Percentiles rank a stretch among this genome's conserved stretches.
Conservation (phyloP, 2,113 vertebrate species). For the Gallinago undulata region DNA sequence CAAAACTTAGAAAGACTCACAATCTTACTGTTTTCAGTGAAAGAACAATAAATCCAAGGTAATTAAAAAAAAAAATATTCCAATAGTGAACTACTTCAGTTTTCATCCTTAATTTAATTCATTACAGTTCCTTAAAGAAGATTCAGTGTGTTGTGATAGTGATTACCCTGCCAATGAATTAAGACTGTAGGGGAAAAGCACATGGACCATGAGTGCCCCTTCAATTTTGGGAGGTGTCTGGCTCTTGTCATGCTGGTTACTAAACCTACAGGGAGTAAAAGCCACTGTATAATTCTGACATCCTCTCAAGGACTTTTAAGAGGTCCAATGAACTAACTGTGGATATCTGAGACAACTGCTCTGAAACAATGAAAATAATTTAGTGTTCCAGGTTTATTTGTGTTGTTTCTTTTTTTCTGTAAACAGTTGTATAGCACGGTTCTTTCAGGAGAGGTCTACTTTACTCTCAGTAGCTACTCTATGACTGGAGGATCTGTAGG, state of each 20-base stretch:
- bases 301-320: background rate
- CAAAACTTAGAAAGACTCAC: background rate
- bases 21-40: background rate
- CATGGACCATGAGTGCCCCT: background rate
- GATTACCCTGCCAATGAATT: background rate
- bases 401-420: background rate
- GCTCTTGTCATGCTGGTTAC: background rate
- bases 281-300: background rate
- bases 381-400: background rate
- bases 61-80: background rate
- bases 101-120: background rate
- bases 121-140: background rate
- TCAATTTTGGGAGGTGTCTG: background rate
- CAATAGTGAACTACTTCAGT: background rate
- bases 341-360: background rate
- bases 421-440: background rate
- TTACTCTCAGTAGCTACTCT: fast-evolving
- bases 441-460: background rate
- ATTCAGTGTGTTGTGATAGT: background rate
- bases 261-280: background rate
- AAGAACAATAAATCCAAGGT: background rate
- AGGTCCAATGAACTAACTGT: background rate
- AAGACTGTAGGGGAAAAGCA: background rate
- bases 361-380: background rate
- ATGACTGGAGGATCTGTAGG: background rate